Evolutionary conservation across 2,797 vertebrate genomes (phyloP).

Genomic region (Typhlichthys subterraneus): DNA sequence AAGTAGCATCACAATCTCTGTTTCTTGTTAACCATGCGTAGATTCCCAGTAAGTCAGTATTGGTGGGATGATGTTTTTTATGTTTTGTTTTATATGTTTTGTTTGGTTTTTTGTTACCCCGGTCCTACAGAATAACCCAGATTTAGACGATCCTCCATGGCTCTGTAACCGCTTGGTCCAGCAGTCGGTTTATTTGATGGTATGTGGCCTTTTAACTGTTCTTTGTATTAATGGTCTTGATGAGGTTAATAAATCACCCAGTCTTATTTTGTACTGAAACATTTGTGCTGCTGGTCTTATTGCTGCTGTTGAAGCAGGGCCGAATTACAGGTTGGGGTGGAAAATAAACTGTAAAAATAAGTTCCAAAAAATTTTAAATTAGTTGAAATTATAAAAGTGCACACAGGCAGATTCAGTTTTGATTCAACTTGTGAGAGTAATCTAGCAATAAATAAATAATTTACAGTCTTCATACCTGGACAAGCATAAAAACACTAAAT

Average conservation of each 20-base stretch:
- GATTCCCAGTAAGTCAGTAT: conserved; percentile 51
- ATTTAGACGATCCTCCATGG: conserved; percentile 67
- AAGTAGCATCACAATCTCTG: conserved; percentile 45
- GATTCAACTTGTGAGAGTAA: too few relatives aligned
- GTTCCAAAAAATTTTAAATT: not conserved
- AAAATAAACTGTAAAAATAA: not conserved
- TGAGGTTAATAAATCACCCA: conserved; percentile 98
- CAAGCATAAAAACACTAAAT: too few relatives aligned
- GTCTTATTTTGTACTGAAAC: conserved; percentile 93
- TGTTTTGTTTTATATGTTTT: conserved; percentile 1
- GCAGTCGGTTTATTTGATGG: conserved; percentile 86
- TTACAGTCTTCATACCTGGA: too few relatives aligned
- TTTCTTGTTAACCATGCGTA: conserved; percentile 13
- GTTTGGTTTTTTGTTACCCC: conserved; percentile 20
- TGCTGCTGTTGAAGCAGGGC: too few relatives aligned
- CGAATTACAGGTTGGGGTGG: too few relatives aligned
- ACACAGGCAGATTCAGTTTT: too few relatives aligned
- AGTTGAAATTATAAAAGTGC: too few relatives aligned
- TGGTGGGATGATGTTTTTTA: conserved; percentile 35
- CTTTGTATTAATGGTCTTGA: conserved; percentile 98
- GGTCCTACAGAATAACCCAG: conserved; percentile 31
- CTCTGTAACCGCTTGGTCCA: conserved; percentile 81
- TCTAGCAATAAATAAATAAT: too few relatives aligned
- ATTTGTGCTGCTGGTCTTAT: conserved; percentile 33
- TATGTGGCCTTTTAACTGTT: conserved; percentile 94